Base-by-base conservation (phyloP, 2,888 invertebrate species). In the Caenorhabditis uteleia region DNA sequence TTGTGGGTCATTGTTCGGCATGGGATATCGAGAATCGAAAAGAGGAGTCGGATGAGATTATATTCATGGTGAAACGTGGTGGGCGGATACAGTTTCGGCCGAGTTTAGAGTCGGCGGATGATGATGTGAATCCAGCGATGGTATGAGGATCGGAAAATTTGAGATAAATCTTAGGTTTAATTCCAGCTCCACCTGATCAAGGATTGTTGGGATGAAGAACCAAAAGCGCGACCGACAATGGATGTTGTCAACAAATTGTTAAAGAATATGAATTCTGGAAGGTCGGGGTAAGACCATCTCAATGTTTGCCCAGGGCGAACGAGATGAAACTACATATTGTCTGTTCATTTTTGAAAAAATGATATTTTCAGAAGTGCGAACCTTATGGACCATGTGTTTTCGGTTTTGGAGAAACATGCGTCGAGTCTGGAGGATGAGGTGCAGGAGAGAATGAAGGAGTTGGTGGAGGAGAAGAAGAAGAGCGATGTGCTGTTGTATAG, bases 311-410 rank as follows among this genome's bases (percentile, higher is more conserved):
- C 14, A 10, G 8, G 12, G 42, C 23, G 3, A 3, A 42, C 25
- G 4, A 18, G 4, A 7, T 43, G 2, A 27, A 18, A n/a, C n/a
- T n/a, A n/a, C n/a, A n/a, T n/a, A n/a, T n/a, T n/a, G n/a, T n/a
- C n/a, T n/a, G n/a, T n/a, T n/a, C n/a, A n/a, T n/a, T n/a, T n/a
- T n/a, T n/a, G n/a, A n/a, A 2, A 21, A 8, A 8, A 7, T 23
- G 8, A 12, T 3, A 21, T 14, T 40, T 40, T 40, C 48, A 78
- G 77, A 64, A 74, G 58, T 29, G 68, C 75, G 21, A 80, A 79
- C 56, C 66, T 80, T 21, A 81, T 80, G 80, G 80, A 80, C 56
- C 79, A 80, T 53, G 79, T 80, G 18, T 80, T 80, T 68, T 65
- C 66, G 18, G 74, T 79, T 45, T 58, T 80, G 31, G 80, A 80